phyloP scores from a whole-genome alignment of 2,888 invertebrate species.

The Synergus japonicus region DNA sequence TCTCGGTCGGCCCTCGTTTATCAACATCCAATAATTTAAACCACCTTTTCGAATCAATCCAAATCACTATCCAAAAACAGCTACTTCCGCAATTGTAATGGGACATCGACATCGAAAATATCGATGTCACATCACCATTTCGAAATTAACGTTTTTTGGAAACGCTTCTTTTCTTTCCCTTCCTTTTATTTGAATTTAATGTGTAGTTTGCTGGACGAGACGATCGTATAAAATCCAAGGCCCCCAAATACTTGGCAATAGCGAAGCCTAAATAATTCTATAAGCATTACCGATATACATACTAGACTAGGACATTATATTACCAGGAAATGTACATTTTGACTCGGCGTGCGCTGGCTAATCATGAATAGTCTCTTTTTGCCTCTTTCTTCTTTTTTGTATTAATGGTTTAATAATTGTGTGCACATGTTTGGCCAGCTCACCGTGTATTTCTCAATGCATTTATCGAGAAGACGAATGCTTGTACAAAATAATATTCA shows the following conservation, averaged over 20 bases:
- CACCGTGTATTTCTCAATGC: slow-evolving; percentile 56
- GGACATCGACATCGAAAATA: too few relatives aligned
- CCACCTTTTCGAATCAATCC: neutral
- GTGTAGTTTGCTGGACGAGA: slow-evolving; percentile 34
- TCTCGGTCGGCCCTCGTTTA: slow-evolving; percentile 47
- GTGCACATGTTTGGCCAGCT: slow-evolving; percentile 45
- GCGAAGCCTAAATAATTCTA: slow-evolving; percentile 53
- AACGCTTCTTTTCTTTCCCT: neutral
- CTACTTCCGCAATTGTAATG: neutral
- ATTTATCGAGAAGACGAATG: slow-evolving; percentile 53
- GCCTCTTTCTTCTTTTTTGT: slow-evolving; percentile 18
- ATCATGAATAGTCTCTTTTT: slow-evolving; percentile 45
- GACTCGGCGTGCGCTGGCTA: slow-evolving; percentile 53
- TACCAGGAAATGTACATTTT: slow-evolving; percentile 57
- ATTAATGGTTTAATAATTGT: slow-evolving; percentile 1
- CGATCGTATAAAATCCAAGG: slow-evolving; percentile 44
- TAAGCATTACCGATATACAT: slow-evolving; percentile 47
- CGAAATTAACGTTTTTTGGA: neutral
- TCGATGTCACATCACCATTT: neutral
- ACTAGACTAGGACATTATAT: slow-evolving; percentile 49
- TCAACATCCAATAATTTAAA: slow-evolving; percentile 44
- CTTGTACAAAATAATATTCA: slow-evolving; percentile 61
- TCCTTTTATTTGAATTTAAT: neutral
- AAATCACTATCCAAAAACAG: neutral
- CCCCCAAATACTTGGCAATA: slow-evolving; percentile 52